Percentiles rank a stretch among this genome's conserved stretches.
These are phyloP conservation scores for Trematomus loennbergii DNA, from an alignment of 2,113 vertebrate genomes.

Conservation along the genomic window DNA sequence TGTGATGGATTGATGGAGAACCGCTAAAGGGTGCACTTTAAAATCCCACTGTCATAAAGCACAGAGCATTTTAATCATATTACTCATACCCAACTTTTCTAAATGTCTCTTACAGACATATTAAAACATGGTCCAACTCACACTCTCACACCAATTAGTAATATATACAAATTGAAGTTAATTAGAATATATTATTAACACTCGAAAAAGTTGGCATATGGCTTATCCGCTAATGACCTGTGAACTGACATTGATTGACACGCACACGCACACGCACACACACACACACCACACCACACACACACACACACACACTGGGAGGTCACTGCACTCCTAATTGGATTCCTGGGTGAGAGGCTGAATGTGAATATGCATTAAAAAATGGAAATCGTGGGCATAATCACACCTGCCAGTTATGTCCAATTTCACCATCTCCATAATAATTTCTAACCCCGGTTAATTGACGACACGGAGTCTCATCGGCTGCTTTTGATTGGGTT, in stretches of 20 bases:
- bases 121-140: neutral
- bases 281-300: too few relatives aligned
- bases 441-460: slow-evolving; percentile 58
- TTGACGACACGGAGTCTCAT: slow-evolving; percentile 62
- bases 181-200: neutral
- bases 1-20: too few relatives aligned
- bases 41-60: too few relatives aligned
- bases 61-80: too few relatives aligned
- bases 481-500: slow-evolving; percentile 68
- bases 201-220: neutral
- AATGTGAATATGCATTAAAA: slow-evolving; percentile 39
- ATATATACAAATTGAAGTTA: neutral
- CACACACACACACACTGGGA: neutral
- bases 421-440: slow-evolving; percentile 51
- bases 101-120: too few relatives aligned
- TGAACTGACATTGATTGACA: neutral
- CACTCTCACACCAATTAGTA: neutral
- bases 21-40: too few relatives aligned
- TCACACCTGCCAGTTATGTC: slow-evolving; percentile 60
- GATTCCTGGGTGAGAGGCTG: slow-evolving; percentile 53
- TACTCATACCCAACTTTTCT: too few relatives aligned
- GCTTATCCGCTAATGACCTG: neutral
- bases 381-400: slow-evolving; percentile 49
- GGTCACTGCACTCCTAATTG: slow-evolving; percentile 65
- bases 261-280: neutral